Conservation (phyloP, 2,113 vertebrate species). For the Dolichotis patagonum region DNA sequence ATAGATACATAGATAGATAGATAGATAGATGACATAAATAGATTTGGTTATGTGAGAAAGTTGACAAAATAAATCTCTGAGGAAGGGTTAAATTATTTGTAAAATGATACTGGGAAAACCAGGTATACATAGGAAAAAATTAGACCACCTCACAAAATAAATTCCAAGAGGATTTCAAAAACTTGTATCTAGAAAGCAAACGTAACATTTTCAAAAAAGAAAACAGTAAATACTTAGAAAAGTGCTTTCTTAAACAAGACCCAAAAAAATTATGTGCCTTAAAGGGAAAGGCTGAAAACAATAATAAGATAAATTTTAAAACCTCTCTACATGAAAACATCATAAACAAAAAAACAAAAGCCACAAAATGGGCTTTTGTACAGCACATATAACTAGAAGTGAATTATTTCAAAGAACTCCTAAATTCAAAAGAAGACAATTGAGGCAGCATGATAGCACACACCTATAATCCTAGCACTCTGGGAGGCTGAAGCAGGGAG, state of each 20-base stretch:
- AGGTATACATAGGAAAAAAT: not conserved
- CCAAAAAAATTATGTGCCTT: not conserved
- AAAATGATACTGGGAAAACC: not conserved
- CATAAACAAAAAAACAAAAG: slow-evolving; percentile 22
- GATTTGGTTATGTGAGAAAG: slow-evolving; percentile 6
- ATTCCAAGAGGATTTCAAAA: slow-evolving; percentile 21
- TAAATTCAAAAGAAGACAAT: not conserved
- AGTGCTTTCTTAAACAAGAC: slow-evolving; percentile 21
- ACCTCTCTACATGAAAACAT: not conserved
- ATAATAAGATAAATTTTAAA: slow-evolving; percentile 4
- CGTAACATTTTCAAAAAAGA: slow-evolving; percentile 41
- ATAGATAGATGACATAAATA: too few species aligned
- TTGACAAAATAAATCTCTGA: not conserved
- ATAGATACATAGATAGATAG: not conserved
- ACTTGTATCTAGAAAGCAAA: slow-evolving; percentile 36
- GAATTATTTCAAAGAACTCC: not conserved
- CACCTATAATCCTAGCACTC: not conserved
- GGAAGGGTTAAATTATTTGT: slow-evolving; percentile 35
- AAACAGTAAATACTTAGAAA: slow-evolving; percentile 38
- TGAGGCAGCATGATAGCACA: not conserved
- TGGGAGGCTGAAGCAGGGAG: not conserved
- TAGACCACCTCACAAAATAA: slow-evolving; percentile 9
- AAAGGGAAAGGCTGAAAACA: slow-evolving; percentile 15
- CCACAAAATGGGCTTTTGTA: not conserved
- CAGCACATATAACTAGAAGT: not conserved